phyloP scores from a whole-genome alignment of 2,797 vertebrate genomes.

The Betta splendens region DNA sequence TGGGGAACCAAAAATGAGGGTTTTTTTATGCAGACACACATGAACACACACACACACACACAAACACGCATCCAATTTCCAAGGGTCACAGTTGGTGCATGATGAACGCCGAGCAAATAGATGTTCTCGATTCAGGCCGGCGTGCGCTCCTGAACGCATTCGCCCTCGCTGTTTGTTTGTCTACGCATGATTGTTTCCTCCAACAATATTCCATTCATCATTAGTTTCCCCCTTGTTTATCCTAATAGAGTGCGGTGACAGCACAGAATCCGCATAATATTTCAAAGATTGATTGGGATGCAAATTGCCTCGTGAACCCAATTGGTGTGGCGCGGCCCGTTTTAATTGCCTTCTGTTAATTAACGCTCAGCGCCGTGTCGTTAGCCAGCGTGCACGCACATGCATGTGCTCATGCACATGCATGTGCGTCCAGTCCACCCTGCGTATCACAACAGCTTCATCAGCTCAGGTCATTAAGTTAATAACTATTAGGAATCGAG shows the following conservation, averaged over 20 bases:
- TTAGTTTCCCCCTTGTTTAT: slow-evolving; percentile 68
- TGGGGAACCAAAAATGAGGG: slow-evolving; percentile 18
- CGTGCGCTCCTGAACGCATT: slow-evolving; percentile 54
- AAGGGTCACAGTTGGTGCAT: slow-evolving; percentile 30
- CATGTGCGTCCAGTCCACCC: slow-evolving; percentile 48
- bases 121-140: slow-evolving; percentile 25
- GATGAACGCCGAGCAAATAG: slow-evolving; percentile 37
- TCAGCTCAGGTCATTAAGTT: slow-evolving; percentile 46
- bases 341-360: slow-evolving; percentile 83
- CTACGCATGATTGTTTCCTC: slow-evolving; percentile 55
- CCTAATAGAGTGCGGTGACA: slow-evolving; percentile 56
- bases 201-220: slow-evolving; percentile 59
- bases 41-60: background rate
- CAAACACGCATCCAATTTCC: background rate
- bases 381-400: slow-evolving; percentile 3
- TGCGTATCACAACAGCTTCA: no score
- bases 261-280: slow-evolving; percentile 64
- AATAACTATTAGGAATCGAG: slow-evolving; percentile 46
- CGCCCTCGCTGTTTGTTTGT: slow-evolving; percentile 59
- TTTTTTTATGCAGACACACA: background rate
- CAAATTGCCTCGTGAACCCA: slow-evolving; percentile 75
- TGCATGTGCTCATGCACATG: slow-evolving; percentile 2
- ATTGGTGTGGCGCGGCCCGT: slow-evolving; percentile 71
- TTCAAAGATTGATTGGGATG: slow-evolving; percentile 77
- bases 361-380: slow-evolving; percentile 71